These are phyloP conservation scores for Papilio gigon DNA, from an alignment of 2,888 invertebrate species.

Conservation along the genomic window DNA sequence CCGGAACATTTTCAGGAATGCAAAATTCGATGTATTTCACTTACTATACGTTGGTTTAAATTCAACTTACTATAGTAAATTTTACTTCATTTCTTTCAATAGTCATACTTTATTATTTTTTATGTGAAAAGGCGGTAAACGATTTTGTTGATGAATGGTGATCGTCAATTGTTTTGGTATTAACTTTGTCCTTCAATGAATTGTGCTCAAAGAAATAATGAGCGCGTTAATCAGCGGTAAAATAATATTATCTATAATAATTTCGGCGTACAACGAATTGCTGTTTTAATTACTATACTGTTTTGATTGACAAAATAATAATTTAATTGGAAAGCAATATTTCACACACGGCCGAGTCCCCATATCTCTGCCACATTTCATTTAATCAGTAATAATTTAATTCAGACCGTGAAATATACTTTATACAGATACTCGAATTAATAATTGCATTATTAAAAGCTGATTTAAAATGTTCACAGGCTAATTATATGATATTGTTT, in stretches of 20 bases:
- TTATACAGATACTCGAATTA: not conserved
- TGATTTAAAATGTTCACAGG: conserved; percentile 12
- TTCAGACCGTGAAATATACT: conserved; percentile 10
- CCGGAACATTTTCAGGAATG: not conserved
- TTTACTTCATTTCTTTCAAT: too few species aligned
- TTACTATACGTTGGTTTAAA: too few species aligned
- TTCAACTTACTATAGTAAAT: too few species aligned
- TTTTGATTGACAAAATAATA: conserved; percentile 12
- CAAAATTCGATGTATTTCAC: too few species aligned
- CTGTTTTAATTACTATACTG: conserved; percentile 12
- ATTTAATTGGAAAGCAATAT: conserved; percentile 15
- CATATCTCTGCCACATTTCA: conserved; percentile 8
- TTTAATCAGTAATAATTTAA: conserved; percentile 20
- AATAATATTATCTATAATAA: not conserved
- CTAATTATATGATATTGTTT: not conserved
- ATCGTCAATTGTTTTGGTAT: too few species aligned
- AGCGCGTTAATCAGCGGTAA: not conserved
- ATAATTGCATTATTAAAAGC: conserved; percentile 20
- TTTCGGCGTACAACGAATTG: not conserved
- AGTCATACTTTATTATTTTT: too few species aligned
- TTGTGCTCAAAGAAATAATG: not conserved
- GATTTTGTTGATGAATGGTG: too few species aligned
- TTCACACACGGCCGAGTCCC: not conserved
- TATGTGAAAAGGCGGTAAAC: too few species aligned
- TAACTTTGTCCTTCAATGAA: too few species aligned